Evolutionary conservation across 92 coral and sea anemone species (phyloP).

Genomic region (Porites lobata): DNA sequence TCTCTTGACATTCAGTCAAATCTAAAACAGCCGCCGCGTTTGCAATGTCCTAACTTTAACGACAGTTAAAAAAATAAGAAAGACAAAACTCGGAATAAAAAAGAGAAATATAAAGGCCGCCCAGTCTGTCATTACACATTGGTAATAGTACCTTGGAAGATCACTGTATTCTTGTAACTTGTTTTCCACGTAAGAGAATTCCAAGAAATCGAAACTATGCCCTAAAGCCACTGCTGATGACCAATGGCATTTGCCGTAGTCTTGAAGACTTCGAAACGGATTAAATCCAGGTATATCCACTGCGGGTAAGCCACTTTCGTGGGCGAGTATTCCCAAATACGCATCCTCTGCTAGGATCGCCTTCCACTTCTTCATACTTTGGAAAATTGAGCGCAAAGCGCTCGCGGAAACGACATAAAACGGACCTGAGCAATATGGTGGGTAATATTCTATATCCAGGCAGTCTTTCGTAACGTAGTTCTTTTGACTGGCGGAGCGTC

Average conservation of each 20-base stretch:
- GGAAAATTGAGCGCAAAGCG: background rate
- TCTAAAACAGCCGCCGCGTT: background rate
- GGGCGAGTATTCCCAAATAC: constrained; percentile 12
- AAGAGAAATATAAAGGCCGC: background rate
- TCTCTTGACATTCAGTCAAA: too few species aligned
- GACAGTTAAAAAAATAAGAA: background rate
- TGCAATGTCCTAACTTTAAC: background rate
- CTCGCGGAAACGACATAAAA: constrained; percentile 14
- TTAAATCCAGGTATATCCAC: constrained; percentile 14
- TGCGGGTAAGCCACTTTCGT: constrained; percentile 2
- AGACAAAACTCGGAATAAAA: background rate
- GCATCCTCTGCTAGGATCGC: constrained; percentile 25
- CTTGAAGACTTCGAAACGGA: background rate
- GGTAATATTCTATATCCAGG: background rate
- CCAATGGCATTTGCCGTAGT: constrained; percentile 15
- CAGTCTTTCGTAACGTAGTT: constrained; percentile 14
- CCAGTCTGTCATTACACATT: constrained; percentile 10
- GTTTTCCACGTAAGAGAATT: background rate
- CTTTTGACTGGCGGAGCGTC: background rate
- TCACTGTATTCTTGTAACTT: background rate
- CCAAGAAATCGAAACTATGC: background rate
- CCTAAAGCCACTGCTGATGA: constrained; percentile 31
- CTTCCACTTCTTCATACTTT: background rate
- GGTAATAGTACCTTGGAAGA: background rate
- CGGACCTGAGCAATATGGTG: constrained; percentile 23